Evolutionary conservation across 2,888 invertebrate species (phyloP).

Genomic region (Allygus modestus): DNA sequence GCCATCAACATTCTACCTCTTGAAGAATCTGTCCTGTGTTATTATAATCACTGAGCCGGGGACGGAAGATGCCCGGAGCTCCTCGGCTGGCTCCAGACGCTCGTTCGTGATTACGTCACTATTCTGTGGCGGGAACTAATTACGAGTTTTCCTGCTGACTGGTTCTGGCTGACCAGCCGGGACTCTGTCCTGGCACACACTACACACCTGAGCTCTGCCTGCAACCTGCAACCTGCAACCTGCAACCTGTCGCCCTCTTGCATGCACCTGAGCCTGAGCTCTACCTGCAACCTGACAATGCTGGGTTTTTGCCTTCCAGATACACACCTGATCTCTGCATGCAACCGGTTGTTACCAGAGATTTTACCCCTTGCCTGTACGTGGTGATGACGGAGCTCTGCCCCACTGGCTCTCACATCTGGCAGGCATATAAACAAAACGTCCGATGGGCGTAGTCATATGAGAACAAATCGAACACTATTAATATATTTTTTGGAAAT

Average conservation of each 20-base stretch:
- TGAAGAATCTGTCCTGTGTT: background rate
- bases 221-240: too few relatives aligned
- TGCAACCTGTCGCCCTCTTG: background rate
- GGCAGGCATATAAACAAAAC: too few relatives aligned
- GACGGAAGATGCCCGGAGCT: background rate
- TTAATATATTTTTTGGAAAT: too few relatives aligned
- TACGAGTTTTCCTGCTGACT: conserved; percentile 31
- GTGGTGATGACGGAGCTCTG: too few relatives aligned
- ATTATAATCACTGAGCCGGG: background rate
- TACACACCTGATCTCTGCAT: too few relatives aligned
- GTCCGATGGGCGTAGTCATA: too few relatives aligned
- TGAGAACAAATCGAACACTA: too few relatives aligned
- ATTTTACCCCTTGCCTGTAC: too few relatives aligned
- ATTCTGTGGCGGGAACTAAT: conserved; percentile 15
- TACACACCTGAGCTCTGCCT: background rate
- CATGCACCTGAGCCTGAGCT: background rate
- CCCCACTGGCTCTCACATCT: too few relatives aligned
- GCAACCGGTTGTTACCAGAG: too few relatives aligned
- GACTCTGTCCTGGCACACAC: conserved; percentile 16
- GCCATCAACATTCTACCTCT: background rate
- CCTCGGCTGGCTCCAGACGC: conserved; percentile 27
- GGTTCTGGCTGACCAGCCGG: background rate
- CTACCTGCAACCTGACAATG: background rate
- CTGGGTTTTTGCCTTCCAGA: too few relatives aligned
- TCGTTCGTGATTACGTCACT: conserved; percentile 15